Base-by-base conservation (phyloP, 37 sponge, comb jelly and placozoan species). In the Mnemiopsis leidyi region DNA sequence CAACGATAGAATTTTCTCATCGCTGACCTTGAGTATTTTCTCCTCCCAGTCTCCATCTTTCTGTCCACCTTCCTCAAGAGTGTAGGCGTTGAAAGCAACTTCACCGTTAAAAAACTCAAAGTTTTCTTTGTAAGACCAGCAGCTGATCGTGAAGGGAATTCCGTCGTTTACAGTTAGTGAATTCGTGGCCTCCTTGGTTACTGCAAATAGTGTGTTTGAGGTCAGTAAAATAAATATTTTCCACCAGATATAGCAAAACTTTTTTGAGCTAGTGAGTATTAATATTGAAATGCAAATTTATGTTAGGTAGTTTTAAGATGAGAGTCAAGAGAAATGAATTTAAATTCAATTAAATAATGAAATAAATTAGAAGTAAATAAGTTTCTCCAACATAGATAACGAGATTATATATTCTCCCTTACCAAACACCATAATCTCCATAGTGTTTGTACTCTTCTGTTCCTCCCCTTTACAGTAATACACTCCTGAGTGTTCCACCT, bases 41-140 rank as follows among this genome's bases (percentile, higher is more conserved):
- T 48, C 13, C 61, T 48, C 61, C 61, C 61, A 48, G 13, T 48
- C 9, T 48, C 61, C 61, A 18, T 18, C 9, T 18, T 48, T 13
- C 5, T 18, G 9, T 18, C 9, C 61, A 13, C 9, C 13, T 13
- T 48, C 13, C 13, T 48, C 61, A 48, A 48, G 13, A 13, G 61
- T 48, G 61, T 48, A 48, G 61, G 61, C 61, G 13, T 13, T 48
- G 61, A 48, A 48, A 18, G 13, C 61, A 48, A 13, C 5, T 13
- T 13, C 61, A 48, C 13, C 61, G 5, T 48, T 48, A 13, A 13
- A 18, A 13, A 48, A 48, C 61, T 48, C 79, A 1, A 77, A 77
- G 36, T 77, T 18, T 13, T 77, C 79, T 32, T 34, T 77, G 79
- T 77, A 77, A 32, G 79, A 77, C 79, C 79, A 77, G 79, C 79